These are phyloP conservation scores for Napeogenes sylphis DNA, from an alignment of 2,888 invertebrate species.

Conservation along the genomic window DNA sequence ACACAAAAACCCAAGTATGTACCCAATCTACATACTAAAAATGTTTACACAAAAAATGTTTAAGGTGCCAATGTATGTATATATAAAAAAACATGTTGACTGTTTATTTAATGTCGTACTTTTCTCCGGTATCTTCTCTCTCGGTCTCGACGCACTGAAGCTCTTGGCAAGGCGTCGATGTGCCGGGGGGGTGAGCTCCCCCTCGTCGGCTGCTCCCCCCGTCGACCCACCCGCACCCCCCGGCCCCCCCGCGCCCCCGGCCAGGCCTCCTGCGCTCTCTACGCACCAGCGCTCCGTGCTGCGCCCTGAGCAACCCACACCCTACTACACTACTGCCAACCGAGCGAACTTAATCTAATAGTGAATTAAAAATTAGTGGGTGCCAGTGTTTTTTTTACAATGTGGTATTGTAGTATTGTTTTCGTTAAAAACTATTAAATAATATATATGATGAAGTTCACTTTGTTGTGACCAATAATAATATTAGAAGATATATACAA, in stretches of 20 bases:
- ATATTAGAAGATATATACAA: too few species aligned
- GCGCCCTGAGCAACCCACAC: constrained; percentile 49
- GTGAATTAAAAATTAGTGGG: too few species aligned
- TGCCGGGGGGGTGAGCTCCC: constrained; percentile 88
- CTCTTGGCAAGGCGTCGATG: constrained; percentile 94
- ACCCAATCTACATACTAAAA: too few species aligned
- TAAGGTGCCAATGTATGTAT: neutral
- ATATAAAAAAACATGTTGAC: neutral
- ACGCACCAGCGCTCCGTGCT: constrained; percentile 52
- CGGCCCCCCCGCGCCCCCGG: constrained; percentile 44
- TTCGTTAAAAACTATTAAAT: too few species aligned
- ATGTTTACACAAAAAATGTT: neutral
- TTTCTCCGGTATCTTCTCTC: constrained; percentile 54
- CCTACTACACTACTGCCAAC: constrained; percentile 33
- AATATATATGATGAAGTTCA: too few species aligned
- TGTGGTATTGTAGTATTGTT: too few species aligned
- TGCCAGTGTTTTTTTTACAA: too few species aligned
- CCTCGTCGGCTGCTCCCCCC: constrained; percentile 68
- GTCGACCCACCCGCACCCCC: constrained; percentile 42
- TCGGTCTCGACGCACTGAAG: constrained; percentile 85
- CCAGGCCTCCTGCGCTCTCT: constrained; percentile 49
- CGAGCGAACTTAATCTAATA: neutral
- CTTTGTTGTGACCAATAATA: too few species aligned
- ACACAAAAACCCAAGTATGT: too few species aligned
- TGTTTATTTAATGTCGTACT: constrained; percentile 40